phyloP scores from a whole-genome alignment of 1,140 invertebrate species.

The Sitobion miscanthi region DNA sequence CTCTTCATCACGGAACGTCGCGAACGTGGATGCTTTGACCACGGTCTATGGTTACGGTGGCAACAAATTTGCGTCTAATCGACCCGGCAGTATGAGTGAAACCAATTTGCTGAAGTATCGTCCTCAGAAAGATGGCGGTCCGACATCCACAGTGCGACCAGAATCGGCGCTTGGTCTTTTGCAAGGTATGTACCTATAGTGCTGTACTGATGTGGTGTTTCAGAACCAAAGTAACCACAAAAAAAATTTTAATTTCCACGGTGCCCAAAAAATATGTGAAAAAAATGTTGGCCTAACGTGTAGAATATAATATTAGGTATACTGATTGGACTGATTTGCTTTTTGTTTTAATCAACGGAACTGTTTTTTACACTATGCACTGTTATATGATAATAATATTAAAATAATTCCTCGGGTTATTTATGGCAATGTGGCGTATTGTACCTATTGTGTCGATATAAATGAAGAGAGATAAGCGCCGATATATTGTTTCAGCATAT shows the following conservation, averaged over 20 bases:
- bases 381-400: too few species aligned
- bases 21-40: neutral
- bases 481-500: neutral
- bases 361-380: too few species aligned
- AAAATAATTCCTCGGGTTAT: too few species aligned
- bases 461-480: neutral
- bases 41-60: neutral
- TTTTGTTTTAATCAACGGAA: too few species aligned
- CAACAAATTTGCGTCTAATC: slow-evolving; percentile 54
- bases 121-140: slow-evolving; percentile 61
- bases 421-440: neutral
- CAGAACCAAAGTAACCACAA: neutral
- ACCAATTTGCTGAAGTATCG: slow-evolving; percentile 64
- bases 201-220: neutral
- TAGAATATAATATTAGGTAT: too few species aligned
- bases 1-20: slow-evolving; percentile 27
- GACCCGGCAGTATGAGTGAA: slow-evolving; percentile 65
- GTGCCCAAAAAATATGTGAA: neutral
- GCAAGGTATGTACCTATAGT: slow-evolving; percentile 61
- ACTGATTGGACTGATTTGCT: too few species aligned
- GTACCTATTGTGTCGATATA: neutral
- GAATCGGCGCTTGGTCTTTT: slow-evolving; percentile 65
- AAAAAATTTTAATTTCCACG: neutral
- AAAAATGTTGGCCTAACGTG: too few species aligned
- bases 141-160: slow-evolving; percentile 61